These are phyloP conservation scores for Timandra comae DNA, from an alignment of 2,888 invertebrate species.

Conservation along the genomic window DNA sequence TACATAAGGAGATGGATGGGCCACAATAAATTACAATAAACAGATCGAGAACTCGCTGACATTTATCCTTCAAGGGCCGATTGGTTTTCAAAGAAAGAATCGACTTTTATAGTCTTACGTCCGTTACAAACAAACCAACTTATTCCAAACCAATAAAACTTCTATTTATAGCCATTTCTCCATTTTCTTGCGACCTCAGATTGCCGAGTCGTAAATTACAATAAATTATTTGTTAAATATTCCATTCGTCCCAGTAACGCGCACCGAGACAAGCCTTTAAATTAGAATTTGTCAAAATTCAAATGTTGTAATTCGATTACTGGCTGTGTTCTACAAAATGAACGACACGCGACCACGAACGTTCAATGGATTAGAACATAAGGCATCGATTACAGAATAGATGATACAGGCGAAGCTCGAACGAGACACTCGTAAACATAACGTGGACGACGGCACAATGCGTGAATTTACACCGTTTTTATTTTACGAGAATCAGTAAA, in stretches of 20 bases:
- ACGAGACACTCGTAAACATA: constrained; percentile 42
- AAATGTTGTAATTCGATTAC: constrained; percentile 5
- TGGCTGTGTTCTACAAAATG: constrained; percentile 1
- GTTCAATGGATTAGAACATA: constrained; percentile 15
- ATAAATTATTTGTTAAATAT: constrained; percentile 18
- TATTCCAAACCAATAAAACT: constrained; percentile 30
- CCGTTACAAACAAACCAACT: constrained; percentile 23
- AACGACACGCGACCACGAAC: constrained; percentile 10
- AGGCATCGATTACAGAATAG: constrained; percentile 27
- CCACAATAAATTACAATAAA: constrained; percentile 33
- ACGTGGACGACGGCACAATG: constrained; percentile 50
- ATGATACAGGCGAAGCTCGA: constrained; percentile 34
- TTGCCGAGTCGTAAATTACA: constrained; percentile 23
- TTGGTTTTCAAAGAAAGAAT: constrained; percentile 20
- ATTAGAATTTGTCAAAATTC: constrained; percentile 8
- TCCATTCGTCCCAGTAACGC: constrained; percentile 7
- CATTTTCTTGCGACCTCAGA: constrained; percentile 15
- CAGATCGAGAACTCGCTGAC: constrained; percentile 24
- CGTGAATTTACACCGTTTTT: constrained; percentile 65
- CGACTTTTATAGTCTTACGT: constrained; percentile 30
- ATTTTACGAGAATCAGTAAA: constrained; percentile 67
- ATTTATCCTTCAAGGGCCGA: constrained; percentile 26
- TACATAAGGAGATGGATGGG: constrained; percentile 17
- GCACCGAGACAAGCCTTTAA: constrained; percentile 1
- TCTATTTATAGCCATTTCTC: constrained; percentile 24